Percentiles rank a stretch among this genome's conserved stretches.
Conservation (phyloP, 2,888 invertebrate genomes). For the Geotrupes spiniger region DNA sequence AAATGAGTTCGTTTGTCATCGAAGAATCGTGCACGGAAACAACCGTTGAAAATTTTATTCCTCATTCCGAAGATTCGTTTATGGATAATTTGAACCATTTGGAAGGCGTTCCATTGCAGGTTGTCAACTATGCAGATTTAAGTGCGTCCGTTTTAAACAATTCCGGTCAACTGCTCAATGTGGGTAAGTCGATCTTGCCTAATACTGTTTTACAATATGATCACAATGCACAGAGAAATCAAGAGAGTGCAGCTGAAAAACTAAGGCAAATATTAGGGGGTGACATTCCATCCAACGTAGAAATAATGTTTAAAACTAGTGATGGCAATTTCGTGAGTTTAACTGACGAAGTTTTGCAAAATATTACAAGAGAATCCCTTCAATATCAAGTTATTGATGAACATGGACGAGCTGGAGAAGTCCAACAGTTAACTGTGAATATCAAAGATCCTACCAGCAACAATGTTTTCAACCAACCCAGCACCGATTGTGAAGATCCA, state of each 20-base stretch:
- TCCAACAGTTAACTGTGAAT: slow-evolving; percentile 37
- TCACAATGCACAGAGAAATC: slow-evolving; percentile 9
- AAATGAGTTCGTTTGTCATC: slow-evolving; percentile 46
- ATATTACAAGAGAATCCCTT: slow-evolving; percentile 41
- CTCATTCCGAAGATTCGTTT: slow-evolving; percentile 36
- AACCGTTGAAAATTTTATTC: slow-evolving; percentile 47
- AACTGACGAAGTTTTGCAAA: slow-evolving; percentile 59
- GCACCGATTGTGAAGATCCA: slow-evolving; percentile 16
- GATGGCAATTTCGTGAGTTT: slow-evolving; percentile 64
- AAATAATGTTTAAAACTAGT: slow-evolving; percentile 63
- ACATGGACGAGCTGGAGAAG: slow-evolving; percentile 43
- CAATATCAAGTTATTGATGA: slow-evolving; percentile 47
- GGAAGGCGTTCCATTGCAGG: slow-evolving; percentile 31
- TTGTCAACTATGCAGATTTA: slow-evolving; percentile 35
- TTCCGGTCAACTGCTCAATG: slow-evolving; percentile 26
- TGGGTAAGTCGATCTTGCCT: slow-evolving; percentile 20
- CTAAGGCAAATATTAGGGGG: slow-evolving; percentile 43
- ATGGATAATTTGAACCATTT: slow-evolving; percentile 32
- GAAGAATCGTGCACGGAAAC: slow-evolving; percentile 47
- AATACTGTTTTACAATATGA: slow-evolving; percentile 28
- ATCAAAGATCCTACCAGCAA: slow-evolving; percentile 12
- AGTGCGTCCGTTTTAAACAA: slow-evolving; percentile 29
- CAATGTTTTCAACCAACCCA: not conserved
- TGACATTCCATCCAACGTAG: slow-evolving; percentile 49
- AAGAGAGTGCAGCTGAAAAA: slow-evolving; percentile 37